Conservation (phyloP, 2,113 vertebrate genomes). For the Myiozetetes cayanensis region DNA sequence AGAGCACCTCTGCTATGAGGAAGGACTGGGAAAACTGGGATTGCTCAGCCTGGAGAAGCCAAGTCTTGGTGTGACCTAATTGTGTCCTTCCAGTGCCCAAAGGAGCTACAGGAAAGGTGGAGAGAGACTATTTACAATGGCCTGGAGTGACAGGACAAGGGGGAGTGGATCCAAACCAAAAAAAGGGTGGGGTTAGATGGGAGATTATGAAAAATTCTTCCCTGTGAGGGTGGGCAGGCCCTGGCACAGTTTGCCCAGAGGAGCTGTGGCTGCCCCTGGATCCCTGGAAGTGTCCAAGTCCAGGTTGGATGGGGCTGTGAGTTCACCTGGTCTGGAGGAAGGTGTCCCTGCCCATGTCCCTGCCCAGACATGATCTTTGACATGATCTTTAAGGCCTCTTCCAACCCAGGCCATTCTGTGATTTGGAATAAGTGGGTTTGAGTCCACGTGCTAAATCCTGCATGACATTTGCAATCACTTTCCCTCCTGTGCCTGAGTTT, state of each 20-base stretch:
- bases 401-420: background rate
- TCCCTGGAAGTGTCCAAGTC: background rate
- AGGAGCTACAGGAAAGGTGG: background rate
- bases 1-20: rapidly evolving
- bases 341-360: background rate
- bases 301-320: background rate
- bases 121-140: background rate
- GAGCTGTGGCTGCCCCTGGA: background rate
- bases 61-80: background rate
- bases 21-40: background rate
- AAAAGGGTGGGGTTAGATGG: rapidly evolving
- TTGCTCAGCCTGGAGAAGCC: background rate
- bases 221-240: rapidly evolving
- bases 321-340: rapidly evolving
- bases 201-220: rapidly evolving
- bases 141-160: background rate
- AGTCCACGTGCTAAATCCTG: background rate
- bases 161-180: background rate
- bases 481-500: background rate
- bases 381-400: background rate
- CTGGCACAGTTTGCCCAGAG: background rate
- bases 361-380: background rate
- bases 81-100: background rate
- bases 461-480: background rate
- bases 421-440: background rate